Evolutionary conservation across 2,888 invertebrate species (phyloP), one percentile per base, ranked within the genome.

Genomic region (Plusia festucae): DNA sequence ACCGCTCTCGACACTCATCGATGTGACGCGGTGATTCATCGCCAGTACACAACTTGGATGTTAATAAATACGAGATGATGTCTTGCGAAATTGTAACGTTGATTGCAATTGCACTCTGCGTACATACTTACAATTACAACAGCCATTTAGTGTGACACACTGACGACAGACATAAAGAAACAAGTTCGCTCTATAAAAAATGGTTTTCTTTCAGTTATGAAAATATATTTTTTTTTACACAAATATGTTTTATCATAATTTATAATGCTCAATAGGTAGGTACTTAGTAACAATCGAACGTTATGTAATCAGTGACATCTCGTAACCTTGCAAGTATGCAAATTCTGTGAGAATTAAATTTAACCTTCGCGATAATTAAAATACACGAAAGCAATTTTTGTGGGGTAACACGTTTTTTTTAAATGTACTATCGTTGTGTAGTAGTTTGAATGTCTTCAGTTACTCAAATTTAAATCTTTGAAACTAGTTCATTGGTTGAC

Each of bases 21-120:
- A 75, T 74, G 68, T 77, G 73, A 73, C 76, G 71, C 74, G 65
- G 72, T 85, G 85, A 85, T 78, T 86, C 86, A 82, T 49, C 9
- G 18, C 78, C 73, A 74, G 75, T 68, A 78, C 68, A 76, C 71
- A 72, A 72, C 60, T 70, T 65, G 60, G 61, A 73, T 61, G 59
- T 65, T 76, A 79, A 74, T 80, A 76, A 71, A 82, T 73, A 82
- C 67, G 63, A 83, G 79, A 85, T 82, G 66, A 83, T 80, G 73
- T 77, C 68, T 83, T 83, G 78, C 68, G 75, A 82, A 83, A 86
- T 76, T 73, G 74, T 80, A 78, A 68, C 63, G 70, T 73, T 83
- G 76, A 79, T 81, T 81, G 82, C 79, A 74, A 79, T 68, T 75
- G 76, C 77, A 73, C 72, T 73, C 24, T 62, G 60, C 40, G 34